phyloP scores from a whole-genome alignment of 2,797 vertebrate genomes.

The Perodicticus potto region DNA sequence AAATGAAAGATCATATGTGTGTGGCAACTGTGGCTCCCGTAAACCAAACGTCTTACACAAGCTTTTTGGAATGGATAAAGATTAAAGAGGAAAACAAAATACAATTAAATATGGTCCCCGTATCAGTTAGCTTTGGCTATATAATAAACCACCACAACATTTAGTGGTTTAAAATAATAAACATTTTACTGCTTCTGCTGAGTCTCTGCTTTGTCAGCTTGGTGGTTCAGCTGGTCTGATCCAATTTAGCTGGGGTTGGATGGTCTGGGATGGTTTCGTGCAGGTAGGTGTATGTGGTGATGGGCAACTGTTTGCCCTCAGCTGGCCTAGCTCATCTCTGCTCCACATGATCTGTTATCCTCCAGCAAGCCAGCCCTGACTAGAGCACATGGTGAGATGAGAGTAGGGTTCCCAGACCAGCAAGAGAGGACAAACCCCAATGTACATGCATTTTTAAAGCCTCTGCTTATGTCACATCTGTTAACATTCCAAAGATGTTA shows the following conservation, averaged over 20 bases:
- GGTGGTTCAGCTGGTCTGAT: neutral
- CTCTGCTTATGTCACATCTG: conserved; percentile 9
- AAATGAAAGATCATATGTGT: conserved; percentile 24
- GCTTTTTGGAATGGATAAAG: conserved; percentile 26
- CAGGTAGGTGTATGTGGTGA: neutral
- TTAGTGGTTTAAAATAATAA: conserved; percentile 6
- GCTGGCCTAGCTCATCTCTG: neutral
- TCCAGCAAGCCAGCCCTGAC: neutral
- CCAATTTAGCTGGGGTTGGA: neutral
- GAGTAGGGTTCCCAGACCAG: conserved; percentile 36
- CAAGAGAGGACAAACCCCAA: conserved; percentile 36
- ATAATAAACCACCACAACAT: neutral
- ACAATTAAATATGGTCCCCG: neutral
- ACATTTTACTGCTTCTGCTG: conserved; percentile 17
- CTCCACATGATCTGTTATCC: neutral
- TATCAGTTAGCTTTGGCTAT: conserved; percentile 4
- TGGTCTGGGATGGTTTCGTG: neutral
- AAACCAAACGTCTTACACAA: neutral
- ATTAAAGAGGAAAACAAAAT: conserved; percentile 41
- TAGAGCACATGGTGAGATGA: neutral
- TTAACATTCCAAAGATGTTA: neutral
- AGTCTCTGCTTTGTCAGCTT: neutral
- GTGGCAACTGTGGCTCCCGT: neutral
- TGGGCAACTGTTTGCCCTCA: neutral
- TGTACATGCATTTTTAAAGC: neutral